Evolutionary conservation across 1,140 invertebrate species (phyloP), one percentile per base, ranked within the genome.

Genomic region (Rhysida immarginata): DNA sequence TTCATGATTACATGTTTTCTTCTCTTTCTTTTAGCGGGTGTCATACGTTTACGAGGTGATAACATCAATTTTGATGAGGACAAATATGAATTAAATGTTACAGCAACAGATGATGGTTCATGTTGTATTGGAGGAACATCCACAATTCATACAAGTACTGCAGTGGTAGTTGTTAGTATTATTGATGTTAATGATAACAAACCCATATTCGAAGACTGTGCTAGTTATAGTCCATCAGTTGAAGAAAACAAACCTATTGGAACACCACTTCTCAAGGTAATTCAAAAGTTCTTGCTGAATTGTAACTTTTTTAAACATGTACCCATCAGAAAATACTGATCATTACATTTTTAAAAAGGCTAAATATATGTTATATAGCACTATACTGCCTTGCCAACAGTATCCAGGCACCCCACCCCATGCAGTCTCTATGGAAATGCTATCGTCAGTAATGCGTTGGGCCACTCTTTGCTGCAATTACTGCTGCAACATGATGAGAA

Each of bases 101-200:
- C 53, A 29, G 61, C 62, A 20, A 55, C 49, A 8, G 62, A 64
- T 48, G 56, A 63, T 56, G 60, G 62, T 18, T 53, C 26, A 20
- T 64, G 62, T 43, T 56, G 55, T 23, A 11, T 23, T 2, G 48
- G 23, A 16, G 14, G 5, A 8, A 8, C 11, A 13, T 26, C 24
- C 5, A 27, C 16, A 11, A 18, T 14, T 13, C 55, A 56, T 26
- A 56, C 35, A 5, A 50, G 55, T 26, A 24, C 11, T 2, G 18
- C 45, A 3, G 2, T 50, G 3, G 55, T 56, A 2, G 26, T 50
- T 56, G 55, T 92, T 25, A 77, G 82, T 64, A 76, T 90, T 1
- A 72, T 80, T 63, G 88, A 92, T 63, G 86, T 89, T 0, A 93
- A 92, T 62, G 88, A 92, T 66, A 85, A 83, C 68, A 87, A 86